These are phyloP conservation scores for Campoletis raptor DNA, from an alignment of 2,888 invertebrate genomes.

Conservation along the genomic window DNA sequence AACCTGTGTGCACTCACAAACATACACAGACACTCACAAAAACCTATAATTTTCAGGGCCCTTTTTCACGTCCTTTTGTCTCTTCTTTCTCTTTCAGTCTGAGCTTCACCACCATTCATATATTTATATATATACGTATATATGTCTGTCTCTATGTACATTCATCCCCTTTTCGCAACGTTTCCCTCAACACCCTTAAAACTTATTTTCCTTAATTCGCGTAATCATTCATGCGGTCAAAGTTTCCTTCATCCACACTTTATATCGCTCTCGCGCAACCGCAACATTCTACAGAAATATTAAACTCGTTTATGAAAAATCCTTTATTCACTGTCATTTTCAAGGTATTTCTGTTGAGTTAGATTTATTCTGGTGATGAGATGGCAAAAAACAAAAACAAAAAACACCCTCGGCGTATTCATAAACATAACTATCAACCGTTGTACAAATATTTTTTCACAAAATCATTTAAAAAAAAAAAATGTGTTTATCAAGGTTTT, in stretches of 20 bases:
- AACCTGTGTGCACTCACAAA: not conserved
- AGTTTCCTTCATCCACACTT: conserved; percentile 1
- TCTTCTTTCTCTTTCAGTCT: not conserved
- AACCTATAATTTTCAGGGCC: not conserved
- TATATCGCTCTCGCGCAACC: not conserved
- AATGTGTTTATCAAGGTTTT: not conserved
- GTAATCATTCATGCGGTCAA: conserved; percentile 30
- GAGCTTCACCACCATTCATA: conserved; percentile 14
- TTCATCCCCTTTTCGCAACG: conserved; percentile 12
- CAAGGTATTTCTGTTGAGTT: not conserved
- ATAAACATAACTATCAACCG: not conserved
- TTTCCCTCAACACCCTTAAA: not conserved
- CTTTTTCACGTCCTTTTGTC: conserved; percentile 22
- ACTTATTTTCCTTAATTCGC: conserved; percentile 30
- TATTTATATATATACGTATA: not conserved
- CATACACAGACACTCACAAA: not conserved
- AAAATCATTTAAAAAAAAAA: not conserved
- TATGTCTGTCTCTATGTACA: not conserved
- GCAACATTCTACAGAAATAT: conserved; percentile 4
- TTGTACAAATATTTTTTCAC: not conserved
- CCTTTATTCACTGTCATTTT: not conserved
- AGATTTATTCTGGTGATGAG: not conserved
- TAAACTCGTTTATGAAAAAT: not conserved
- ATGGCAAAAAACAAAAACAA: not conserved
- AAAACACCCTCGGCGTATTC: not conserved